Base-by-base conservation (phyloP, 2,113 vertebrate species). In the Laticauda laticaudata region DNA sequence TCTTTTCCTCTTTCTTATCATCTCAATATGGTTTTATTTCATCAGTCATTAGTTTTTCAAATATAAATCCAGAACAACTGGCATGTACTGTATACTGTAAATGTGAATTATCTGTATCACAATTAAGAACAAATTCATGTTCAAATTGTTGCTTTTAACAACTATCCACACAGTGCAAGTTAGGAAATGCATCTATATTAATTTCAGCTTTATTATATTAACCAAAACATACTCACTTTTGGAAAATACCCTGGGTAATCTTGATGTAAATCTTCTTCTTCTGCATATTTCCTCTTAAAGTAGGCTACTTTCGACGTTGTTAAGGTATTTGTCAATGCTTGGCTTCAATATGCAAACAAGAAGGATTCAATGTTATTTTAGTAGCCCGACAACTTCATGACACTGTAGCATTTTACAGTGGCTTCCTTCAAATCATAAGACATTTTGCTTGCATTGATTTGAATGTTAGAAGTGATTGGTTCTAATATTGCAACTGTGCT, bases 261-360 rank as follows among this genome's bases (percentile, higher is more conserved):
- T 98, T 98, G 97, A 97, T 98, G 99, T 98, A 99, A 96, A 99
- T 99, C 98, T 98, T 99, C 99, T 90, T 99, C 99, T 98, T 99
- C 98, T 98, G 99, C 99, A 99, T 99, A 99, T 98, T 99, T 99
- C 96, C 99, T 98, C 99, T 99, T 99, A 98, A 99, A 99, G 96
- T 99, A 99, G 93, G 99, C 99, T 98, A 99, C 98, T 98, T 99
- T 99, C 99, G 99, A 99, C 99, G 99, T 99, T 96, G 99, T 99
- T 99, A 97, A 98, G 96, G 97, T 97, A 56, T 97, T 96, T 95
- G 96, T 95, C 95, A 96, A 93, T 96, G 96, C 98, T 94, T 95
- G 95, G 90, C 95, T 94, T 94, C 96, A 97, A 98, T 96, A 96
- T 95, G 97, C n/a, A 94, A 95, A 96, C 26, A 88, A 96, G 94